Conservation (phyloP, 2,797 vertebrate genomes). For the Fringilla coelebs region DNA sequence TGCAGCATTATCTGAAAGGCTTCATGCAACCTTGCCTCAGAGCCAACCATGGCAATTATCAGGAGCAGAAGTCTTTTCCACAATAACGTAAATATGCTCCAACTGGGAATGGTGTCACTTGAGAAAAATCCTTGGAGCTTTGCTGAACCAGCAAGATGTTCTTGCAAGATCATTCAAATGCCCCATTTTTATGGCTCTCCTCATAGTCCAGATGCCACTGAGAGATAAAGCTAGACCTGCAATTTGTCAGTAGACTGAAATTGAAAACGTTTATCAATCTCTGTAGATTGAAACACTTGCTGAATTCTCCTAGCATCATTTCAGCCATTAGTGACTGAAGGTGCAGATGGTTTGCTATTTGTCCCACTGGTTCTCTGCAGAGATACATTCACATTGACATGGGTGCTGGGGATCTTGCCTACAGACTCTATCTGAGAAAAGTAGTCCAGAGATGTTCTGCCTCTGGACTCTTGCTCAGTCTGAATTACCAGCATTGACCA, state of each 20-base stretch:
- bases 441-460: neutral
- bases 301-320: slow-evolving; percentile 10
- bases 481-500: neutral
- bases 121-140: slow-evolving; percentile 53
- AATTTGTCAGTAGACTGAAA: slow-evolving; percentile 39
- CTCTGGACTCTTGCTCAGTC: neutral
- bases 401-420: neutral
- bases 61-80: slow-evolving; percentile 4
- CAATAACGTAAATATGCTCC: neutral
- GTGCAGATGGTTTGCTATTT: slow-evolving; percentile 9
- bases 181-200: slow-evolving; percentile 37
- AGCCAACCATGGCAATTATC: neutral
- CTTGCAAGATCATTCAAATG: slow-evolving; percentile 58
- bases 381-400: fast-evolving
- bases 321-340: neutral
- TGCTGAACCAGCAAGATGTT: slow-evolving; percentile 54
- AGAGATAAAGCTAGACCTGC: slow-evolving; percentile 59
- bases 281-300: slow-evolving; percentile 3
- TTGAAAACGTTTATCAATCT: slow-evolving; percentile 58
- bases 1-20: neutral
- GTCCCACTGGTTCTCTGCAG: neutral
- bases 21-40: neutral
- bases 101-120: slow-evolving; percentile 12
- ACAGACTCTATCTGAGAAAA: neutral
- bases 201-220: slow-evolving; percentile 54